A percentile compares a stretch with the other conserved stretches of the same genome.
These are phyloP conservation scores for Centrocercus urophasianus DNA, from an alignment of 2,113 vertebrate species.

Conservation along the genomic window DNA sequence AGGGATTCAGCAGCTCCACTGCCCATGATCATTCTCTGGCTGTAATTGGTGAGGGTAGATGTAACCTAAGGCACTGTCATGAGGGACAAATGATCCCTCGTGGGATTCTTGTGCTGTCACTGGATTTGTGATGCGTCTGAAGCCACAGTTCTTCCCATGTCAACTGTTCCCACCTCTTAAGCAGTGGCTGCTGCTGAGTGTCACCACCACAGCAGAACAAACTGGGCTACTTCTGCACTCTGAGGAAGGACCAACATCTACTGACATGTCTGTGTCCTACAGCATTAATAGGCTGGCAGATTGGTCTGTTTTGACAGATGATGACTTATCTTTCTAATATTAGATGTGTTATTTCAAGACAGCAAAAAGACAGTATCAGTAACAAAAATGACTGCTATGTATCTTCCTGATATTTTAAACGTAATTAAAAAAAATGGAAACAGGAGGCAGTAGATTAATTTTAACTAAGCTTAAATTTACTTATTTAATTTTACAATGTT, in stretches of 20 bases:
- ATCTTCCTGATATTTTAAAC: not conserved
- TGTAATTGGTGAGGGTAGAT: not conserved
- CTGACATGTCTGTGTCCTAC: not conserved
- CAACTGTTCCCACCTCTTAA: not conserved
- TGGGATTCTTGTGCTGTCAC: not conserved
- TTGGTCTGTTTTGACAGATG: not conserved
- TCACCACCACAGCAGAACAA: not conserved
- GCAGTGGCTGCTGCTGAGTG: not conserved
- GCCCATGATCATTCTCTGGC: not conserved
- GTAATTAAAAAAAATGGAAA: not conserved
- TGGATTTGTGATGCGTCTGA: not conserved
- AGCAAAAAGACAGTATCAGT: not conserved
- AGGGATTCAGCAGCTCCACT: not conserved
- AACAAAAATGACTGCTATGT: conserved; percentile 3
- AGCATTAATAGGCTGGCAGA: not conserved
- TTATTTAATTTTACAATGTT: not conserved
- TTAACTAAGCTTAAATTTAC: not conserved
- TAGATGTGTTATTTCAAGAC: conserved; percentile 25
- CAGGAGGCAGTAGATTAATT: not conserved
- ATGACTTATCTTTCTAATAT: conserved; percentile 25
- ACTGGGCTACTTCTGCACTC: not conserved
- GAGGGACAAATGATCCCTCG: not conserved
- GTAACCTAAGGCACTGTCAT: not conserved
- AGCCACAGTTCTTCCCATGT: not conserved
- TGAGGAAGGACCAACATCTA: not conserved